Evolutionary conservation across 2,888 invertebrate species (phyloP).

Genomic region (Drosophila prostipennis): DNA sequence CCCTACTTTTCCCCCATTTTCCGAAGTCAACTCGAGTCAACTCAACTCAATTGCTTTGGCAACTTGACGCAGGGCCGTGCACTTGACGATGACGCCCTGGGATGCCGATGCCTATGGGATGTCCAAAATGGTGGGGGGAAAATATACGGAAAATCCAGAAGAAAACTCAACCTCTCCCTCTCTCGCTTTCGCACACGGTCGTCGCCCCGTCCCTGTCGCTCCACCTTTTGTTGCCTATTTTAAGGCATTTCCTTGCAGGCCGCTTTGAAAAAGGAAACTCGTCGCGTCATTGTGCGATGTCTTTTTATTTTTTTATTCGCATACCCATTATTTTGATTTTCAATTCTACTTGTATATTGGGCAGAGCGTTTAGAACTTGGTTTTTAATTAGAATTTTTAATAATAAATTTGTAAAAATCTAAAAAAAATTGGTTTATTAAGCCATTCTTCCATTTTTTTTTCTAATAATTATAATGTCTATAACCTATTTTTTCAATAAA

Average conservation of each 20-base stretch:
- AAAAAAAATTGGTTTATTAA: no score
- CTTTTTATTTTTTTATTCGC: constrained; percentile 11
- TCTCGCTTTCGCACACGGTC: not conserved
- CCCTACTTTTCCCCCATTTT: no score
- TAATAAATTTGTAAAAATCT: no score
- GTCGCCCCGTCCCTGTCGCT: constrained; percentile 1
- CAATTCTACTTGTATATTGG: not conserved
- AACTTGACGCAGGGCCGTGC: constrained; percentile 65
- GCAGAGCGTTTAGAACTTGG: no score
- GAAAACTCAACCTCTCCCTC: not conserved
- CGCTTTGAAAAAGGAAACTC: constrained; percentile 61
- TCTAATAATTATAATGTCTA: no score
- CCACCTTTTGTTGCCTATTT: constrained; percentile 51
- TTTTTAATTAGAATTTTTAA: no score
- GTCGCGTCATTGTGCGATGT: constrained; percentile 35
- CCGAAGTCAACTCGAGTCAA: constrained; percentile 35
- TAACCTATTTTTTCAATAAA: no score
- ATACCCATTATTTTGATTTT: not conserved
- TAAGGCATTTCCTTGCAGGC: constrained; percentile 62
- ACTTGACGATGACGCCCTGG: constrained; percentile 51
- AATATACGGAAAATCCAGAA: constrained; percentile 3
- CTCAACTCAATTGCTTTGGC: constrained; percentile 66
- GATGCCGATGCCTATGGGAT: constrained; percentile 32
- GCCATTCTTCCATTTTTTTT: no score
- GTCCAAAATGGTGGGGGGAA: not conserved